Conservation (phyloP, 2,888 invertebrate species). For the Leptinotarsa peninsularis region DNA sequence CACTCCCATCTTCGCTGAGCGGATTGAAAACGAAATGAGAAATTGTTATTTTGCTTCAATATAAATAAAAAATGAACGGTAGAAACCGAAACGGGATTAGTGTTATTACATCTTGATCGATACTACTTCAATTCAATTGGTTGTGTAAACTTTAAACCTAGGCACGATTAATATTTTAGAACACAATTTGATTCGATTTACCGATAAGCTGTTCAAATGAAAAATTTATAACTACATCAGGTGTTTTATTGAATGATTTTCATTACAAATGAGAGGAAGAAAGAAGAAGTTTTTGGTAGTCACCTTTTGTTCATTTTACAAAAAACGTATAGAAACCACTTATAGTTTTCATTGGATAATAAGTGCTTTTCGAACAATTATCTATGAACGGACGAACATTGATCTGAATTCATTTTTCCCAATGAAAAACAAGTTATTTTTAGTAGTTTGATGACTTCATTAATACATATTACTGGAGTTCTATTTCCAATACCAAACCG, state of each 20-base stretch:
- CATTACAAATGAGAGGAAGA: neutral
- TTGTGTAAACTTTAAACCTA: constrained; percentile 63
- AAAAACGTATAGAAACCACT: no score
- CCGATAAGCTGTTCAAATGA: constrained; percentile 13
- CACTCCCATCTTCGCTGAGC: constrained; percentile 7
- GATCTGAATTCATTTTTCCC: no score
- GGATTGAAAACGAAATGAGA: constrained; percentile 47
- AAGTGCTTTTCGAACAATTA: no score
- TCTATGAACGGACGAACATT: no score
- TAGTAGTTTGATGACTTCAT: no score
- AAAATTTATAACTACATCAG: neutral
- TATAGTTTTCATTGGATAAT: no score
- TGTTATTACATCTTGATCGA: constrained; percentile 62
- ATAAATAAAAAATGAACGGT: constrained; percentile 60
- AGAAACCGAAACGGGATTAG: constrained; percentile 59
- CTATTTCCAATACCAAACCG: no score
- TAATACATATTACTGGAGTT: no score
- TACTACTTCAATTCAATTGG: constrained; percentile 60
- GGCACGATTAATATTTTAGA: constrained; percentile 59
- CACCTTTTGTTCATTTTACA: no score
- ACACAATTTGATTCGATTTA: constrained; percentile 53
- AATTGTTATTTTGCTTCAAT: constrained; percentile 59
- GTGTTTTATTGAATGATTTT: neutral
- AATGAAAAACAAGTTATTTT: no score
- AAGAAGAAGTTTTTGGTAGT: no score